Percentiles rank a stretch among this genome's conserved stretches.
These are phyloP conservation scores for Euphydryas editha DNA, from an alignment of 2,888 invertebrate genomes.

Conservation along the genomic window DNA sequence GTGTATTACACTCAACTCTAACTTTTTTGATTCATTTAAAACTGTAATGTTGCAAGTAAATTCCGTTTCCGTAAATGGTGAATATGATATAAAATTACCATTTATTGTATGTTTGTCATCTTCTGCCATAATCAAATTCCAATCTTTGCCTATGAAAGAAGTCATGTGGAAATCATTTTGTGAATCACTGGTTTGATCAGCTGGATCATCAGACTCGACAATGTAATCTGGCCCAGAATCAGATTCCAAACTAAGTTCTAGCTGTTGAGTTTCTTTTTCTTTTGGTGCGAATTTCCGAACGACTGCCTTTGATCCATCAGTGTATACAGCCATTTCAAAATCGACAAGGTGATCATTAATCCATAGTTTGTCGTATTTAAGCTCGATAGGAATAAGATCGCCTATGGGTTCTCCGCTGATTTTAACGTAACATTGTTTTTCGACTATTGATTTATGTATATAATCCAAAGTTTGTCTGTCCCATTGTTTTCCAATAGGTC, in stretches of 20 bases:
- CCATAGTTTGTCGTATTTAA: constrained; percentile 67
- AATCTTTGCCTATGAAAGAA: constrained; percentile 56
- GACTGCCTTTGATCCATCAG: constrained; percentile 61
- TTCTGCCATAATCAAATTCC: constrained; percentile 64
- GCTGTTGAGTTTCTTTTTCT: constrained; percentile 23
- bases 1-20: constrained; percentile 67
- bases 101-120: constrained; percentile 46
- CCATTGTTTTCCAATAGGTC: constrained; percentile 72
- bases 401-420: constrained; percentile 62
- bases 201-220: constrained; percentile 55
- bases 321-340: constrained; percentile 69
- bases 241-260: constrained; percentile 47
- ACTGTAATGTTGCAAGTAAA: constrained; percentile 64
- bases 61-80: constrained; percentile 49
- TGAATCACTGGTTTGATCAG: constrained; percentile 44
- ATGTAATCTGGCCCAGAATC: constrained; percentile 68
- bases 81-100: constrained; percentile 53
- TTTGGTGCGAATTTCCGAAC: constrained; percentile 55
- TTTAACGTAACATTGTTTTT: constrained; percentile 80
- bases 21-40: constrained; percentile 57
- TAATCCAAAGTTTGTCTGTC: constrained; percentile 82
- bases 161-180: constrained; percentile 52
- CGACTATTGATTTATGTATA: constrained; percentile 84
- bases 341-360: constrained; percentile 79
- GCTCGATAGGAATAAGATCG: constrained; percentile 62